phyloP scores from a whole-genome alignment of 2,888 invertebrate species.

The Cephus pygmeus region DNA sequence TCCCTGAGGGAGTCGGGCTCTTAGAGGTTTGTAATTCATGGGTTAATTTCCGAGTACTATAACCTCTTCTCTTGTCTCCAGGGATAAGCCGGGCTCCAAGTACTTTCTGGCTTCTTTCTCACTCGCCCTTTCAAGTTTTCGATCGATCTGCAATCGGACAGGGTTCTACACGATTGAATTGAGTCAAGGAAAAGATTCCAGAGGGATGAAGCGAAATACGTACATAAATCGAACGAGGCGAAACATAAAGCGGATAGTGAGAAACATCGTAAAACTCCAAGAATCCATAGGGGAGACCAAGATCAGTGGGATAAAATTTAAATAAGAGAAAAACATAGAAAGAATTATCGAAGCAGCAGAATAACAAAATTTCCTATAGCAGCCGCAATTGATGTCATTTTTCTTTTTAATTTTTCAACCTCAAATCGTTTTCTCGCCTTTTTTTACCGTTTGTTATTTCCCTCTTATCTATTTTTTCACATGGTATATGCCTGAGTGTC shows the following conservation, averaged over 20 bases:
- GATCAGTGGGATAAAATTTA: neutral
- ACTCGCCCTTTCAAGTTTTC: neutral
- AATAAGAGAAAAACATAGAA: neutral
- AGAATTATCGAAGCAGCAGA: neutral
- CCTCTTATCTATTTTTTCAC: neutral
- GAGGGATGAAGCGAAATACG: constrained; percentile 8
- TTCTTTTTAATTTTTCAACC: neutral
- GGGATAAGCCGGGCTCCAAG: neutral
- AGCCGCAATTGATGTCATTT: constrained; percentile 13
- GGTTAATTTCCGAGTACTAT: neutral
- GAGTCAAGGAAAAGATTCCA: constrained; percentile 19
- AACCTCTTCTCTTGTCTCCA: neutral
- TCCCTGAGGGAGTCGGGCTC: neutral
- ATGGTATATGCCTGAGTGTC: neutral
- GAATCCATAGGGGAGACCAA: neutral
- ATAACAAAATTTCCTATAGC: constrained; percentile 16
- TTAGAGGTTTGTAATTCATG: neutral
- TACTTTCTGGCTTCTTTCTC: neutral
- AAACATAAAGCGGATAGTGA: neutral
- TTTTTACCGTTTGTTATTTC: neutral
- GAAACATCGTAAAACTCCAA: neutral
- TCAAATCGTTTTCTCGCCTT: neutral
- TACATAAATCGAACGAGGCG: neutral
- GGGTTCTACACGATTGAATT: constrained; percentile 27
- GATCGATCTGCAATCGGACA: constrained; percentile 25